These are phyloP conservation scores for Leptinotarsa tumamoca DNA, from an alignment of 2,888 invertebrate genomes.

Conservation along the genomic window DNA sequence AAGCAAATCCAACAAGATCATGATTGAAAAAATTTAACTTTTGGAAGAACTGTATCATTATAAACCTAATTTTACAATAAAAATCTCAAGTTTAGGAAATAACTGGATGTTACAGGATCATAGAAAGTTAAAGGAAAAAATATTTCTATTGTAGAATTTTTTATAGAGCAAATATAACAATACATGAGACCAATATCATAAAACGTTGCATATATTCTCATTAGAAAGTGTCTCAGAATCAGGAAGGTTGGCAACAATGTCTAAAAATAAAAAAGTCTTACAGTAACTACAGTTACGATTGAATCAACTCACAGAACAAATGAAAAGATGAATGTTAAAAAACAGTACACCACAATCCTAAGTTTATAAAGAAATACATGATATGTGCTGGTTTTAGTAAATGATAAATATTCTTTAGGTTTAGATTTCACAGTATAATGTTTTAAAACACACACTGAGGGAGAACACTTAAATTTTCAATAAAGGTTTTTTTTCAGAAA, in stretches of 20 bases:
- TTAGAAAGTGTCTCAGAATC: conserved; percentile 32
- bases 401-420: background rate
- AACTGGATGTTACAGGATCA: conserved; percentile 23
- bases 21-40: background rate
- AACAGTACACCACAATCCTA: background rate
- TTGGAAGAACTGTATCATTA: background rate
- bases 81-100: background rate
- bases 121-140: conserved; percentile 46
- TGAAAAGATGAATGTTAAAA: conserved; percentile 12
- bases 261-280: conserved; percentile 42
- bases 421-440: too few relatives aligned
- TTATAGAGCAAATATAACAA: conserved; percentile 34
- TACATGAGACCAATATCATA: conserved; percentile 32
- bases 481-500: too few relatives aligned
- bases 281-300: conserved; percentile 16
- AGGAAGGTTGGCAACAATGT: conserved; percentile 36
- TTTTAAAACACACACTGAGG: too few relatives aligned
- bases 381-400: background rate
- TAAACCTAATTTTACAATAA: background rate
- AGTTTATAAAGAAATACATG: conserved; percentile 13
- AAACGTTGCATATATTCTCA: conserved; percentile 39
- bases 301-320: background rate
- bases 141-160: conserved; percentile 23
- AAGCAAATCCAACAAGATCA: background rate
- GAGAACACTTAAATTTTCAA: too few relatives aligned